Percentiles rank a stretch among this genome's conserved stretches.
Conservation (phyloP, 2,113 vertebrate genomes). For the Prionailurus bengalensis region DNA sequence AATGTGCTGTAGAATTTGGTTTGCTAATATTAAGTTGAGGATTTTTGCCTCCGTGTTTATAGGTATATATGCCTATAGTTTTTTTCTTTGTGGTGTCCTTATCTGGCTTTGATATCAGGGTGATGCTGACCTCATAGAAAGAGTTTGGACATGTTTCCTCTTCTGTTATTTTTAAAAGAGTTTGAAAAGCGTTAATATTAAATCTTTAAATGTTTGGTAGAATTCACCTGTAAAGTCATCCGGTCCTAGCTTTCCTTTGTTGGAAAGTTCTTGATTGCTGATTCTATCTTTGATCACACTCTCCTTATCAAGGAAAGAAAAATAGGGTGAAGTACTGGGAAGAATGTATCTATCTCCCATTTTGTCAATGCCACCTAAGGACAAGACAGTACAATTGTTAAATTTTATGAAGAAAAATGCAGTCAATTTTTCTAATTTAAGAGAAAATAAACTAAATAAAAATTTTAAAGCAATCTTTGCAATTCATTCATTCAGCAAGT, state of each 20-base stretch:
- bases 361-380: not conserved
- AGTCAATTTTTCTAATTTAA: not conserved
- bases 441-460: not conserved
- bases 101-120: not conserved
- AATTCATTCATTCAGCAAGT: not conserved
- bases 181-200: not conserved
- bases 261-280: not conserved
- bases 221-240: not conserved
- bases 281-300: not conserved
- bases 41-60: not conserved
- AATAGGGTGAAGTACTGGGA: not conserved
- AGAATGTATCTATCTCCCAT: not conserved
- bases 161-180: not conserved
- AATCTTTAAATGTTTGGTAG: not conserved
- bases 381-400: not conserved
- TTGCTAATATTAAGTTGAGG: not conserved
- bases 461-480: not conserved
- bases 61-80: not conserved
- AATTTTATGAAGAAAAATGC: not conserved
- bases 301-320: not conserved
- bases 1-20: not conserved
- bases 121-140: not conserved
- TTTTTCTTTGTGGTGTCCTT: not conserved
- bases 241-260: not conserved
- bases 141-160: not conserved